Evolutionary conservation across 2,113 vertebrate genomes (phyloP).

Genomic region (Bubo bubo): DNA sequence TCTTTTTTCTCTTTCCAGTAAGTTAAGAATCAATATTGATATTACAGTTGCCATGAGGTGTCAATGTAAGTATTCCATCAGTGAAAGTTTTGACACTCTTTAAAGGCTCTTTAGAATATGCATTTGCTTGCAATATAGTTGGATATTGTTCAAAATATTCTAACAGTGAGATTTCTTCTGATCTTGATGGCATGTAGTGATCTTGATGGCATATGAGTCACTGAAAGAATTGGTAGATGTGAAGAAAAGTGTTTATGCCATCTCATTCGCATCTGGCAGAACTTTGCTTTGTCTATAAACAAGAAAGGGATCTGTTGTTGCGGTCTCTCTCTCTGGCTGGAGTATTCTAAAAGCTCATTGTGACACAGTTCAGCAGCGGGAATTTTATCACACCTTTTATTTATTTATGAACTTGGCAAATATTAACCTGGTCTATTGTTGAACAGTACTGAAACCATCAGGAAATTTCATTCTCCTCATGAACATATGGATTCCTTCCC

Average conservation of each 20-base stretch:
- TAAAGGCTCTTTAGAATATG: background rate
- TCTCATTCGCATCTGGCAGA: accelerated
- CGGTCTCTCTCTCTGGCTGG: background rate
- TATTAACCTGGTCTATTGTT: background rate
- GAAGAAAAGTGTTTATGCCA: background rate
- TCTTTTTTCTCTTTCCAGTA: conserved; percentile 79
- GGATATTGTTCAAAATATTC: background rate
- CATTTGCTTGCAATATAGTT: background rate
- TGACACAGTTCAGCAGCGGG: background rate
- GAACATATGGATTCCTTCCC: background rate
- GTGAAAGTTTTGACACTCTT: background rate
- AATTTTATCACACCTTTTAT: background rate
- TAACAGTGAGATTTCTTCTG: background rate
- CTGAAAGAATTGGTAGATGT: background rate
- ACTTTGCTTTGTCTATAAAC: background rate
- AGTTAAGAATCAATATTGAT: conserved; percentile 95
- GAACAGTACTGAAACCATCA: background rate
- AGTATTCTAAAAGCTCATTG: background rate
- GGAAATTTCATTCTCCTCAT: background rate
- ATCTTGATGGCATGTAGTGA: background rate
- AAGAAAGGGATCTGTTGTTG: background rate
- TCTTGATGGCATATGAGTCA: background rate
- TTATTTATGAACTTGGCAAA: background rate
- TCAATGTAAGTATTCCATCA: conserved; percentile 87
- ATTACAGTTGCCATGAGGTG: conserved; percentile 98